Base-by-base conservation (phyloP, 2,113 vertebrate species). In the Echinops telfairi region DNA sequence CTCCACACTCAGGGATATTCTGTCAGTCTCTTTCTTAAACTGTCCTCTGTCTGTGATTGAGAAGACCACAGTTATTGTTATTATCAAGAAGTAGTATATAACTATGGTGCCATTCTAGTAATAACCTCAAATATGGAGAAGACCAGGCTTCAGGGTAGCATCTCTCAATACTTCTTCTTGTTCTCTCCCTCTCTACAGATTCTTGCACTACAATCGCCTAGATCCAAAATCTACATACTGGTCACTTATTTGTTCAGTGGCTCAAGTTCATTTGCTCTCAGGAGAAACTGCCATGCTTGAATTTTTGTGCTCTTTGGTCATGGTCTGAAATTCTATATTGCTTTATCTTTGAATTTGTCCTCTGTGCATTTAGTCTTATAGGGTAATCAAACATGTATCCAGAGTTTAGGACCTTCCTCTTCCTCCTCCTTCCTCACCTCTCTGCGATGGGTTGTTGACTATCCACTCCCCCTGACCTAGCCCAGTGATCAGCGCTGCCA, bases 351-450 rank as follows among this genome's bases (percentile, higher is more conserved):
- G 16, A 68, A n/a, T 88, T 31, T 85, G 10, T 70, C 3, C 31
- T 91, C 89, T 77, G 60, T 33, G 60, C 25, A 20, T 31, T 22
- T 73, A 38, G 40, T 89, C 36, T 60, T 20, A 27, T 43, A 27
- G 8, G 1, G 36, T 38, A 27, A 33, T 5, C 3, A 16, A 86
- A 2, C 4, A 23, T 14, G 4, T 0, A 1, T 15, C 10, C 36
- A 16, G 25, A 19, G n/a, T 3, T 1, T 36, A 22, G 20, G 23
- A 0, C 36, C 17, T 84, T 22, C 12, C 11, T 22, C 3, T 5
- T 43, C 0, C 2, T 8, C 0, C 5, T 64, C 12, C 1, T 2
- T 2, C 15, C 8, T 92, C 17, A 16, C 8, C 22, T 38, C 27
- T 16, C 25, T 0, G 1, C 19, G 73, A 33, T 11, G 8, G 7